Base-by-base conservation (phyloP, 2,113 vertebrate species). In the Tauraco erythrolophus region DNA sequence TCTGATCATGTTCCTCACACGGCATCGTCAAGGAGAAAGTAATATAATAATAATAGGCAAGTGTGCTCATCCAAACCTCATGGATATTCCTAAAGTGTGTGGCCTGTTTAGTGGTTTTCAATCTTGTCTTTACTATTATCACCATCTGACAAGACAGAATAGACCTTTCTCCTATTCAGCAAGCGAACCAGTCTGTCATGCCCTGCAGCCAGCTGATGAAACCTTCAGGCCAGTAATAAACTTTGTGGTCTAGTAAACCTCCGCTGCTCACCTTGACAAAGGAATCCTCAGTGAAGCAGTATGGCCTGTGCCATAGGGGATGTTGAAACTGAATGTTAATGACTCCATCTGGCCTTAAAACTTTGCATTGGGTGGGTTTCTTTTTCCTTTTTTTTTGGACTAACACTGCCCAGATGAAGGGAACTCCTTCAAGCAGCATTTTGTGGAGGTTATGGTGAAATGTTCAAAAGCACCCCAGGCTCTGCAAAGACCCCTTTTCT, bases 1-100 rank as follows among this genome's bases (percentile, higher is more conserved):
- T 25, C 62, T 65, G 33, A 69, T 16, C 2, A 1, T 37, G 31
- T 12, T 90, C 48, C 33, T 88, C 45, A 37, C 37, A 35, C 12
- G 43, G 58, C n/a, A 27, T 3, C 0, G 0, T 10, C 57, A 56
- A 45, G 51, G 54, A 84, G n/a, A 80, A 65, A 53, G 58, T 7
- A 53, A 51, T 17, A 6, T 10, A 35, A 51, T 0, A 51, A 18
- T 2, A 46, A 53, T 0, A 50, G 54, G 37, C 27, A 86, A 74
- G 71, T 0, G 0, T 70, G n/a, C 39, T 76, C 48, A 69, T 69
- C 54, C 31, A 31, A 37, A 57, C 33, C 33, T 68, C 45, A 2
- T 28, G 4, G 58, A 56, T 62, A 39, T 24, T 51, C 35, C 70
- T 74, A 3, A 43, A 70, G 27, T 0, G 24, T 56, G n/a, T 11